Evolutionary conservation across 2,888 invertebrate genomes (phyloP), one percentile per base, ranked within the genome.

Genomic region (Buathra laborator): DNA sequence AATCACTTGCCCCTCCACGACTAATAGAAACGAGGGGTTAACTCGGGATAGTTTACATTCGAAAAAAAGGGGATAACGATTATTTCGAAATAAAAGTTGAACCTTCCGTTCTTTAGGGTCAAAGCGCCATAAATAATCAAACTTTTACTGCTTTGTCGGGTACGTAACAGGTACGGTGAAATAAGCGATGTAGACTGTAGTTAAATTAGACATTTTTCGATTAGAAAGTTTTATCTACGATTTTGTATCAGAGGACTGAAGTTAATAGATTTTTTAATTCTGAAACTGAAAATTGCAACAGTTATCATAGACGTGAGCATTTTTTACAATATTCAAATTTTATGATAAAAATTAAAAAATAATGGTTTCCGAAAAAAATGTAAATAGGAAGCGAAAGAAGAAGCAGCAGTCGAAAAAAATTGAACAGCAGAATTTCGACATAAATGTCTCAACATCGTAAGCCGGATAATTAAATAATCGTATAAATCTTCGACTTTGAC

Each of bases 1-100:
- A 74, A 74, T 70, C 64, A 64, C 46, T 71, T 14, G 48, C 29
- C 10, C 29, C 16, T 24, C 48, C 32, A 10, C 56, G 29, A 62
- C 44, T 59, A 46, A 51, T 32, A 48, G 19, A 19, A 37, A 66
- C 32, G 59, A 32, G 59, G n/a, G 5, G 29, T 1, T 24, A 59
- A 62, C 59, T 32, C 62, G 7, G 7, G 14, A 62, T 62, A 32
- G 14, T 62, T 62, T 62, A 62, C 62, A 62, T 12, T 32, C 6
- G 6, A n/a, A 29, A 37, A 37, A 37, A 37, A n/a, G 29, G 32
- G 32, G 32, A 29, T 62, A n/a, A 62, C n/a, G 62, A 62, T 62
- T 62, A 62, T n/a, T n/a, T 14, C 29, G 29, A 24, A 14, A 37
- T 9, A 59, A 59, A 14, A 59, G 32, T 14, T 59, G 5, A 59